phyloP scores from a whole-genome alignment of 2,797 vertebrate species.

The Anniella stebbinsi region DNA sequence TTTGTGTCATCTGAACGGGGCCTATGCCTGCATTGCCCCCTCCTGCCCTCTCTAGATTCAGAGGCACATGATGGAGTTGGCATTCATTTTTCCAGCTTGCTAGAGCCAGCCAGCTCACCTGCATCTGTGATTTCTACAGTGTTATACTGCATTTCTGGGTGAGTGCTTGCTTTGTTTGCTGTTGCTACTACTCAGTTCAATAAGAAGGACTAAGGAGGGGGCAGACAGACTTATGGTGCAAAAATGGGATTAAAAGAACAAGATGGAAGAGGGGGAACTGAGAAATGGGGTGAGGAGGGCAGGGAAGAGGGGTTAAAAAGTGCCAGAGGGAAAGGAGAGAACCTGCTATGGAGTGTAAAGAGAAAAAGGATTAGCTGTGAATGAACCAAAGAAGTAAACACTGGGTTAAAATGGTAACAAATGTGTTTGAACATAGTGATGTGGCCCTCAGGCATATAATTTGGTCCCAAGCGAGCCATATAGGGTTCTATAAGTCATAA shows the following conservation, averaged over 20 bases:
- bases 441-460: not conserved
- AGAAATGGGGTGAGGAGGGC: too few species aligned
- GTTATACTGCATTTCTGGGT: not conserved
- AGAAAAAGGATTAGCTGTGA: not conserved
- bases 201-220: not conserved
- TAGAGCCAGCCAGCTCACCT: not conserved
- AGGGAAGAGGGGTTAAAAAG: not conserved
- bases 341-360: not conserved
- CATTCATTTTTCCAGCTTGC: not conserved
- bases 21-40: not conserved
- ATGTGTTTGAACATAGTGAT: not conserved
- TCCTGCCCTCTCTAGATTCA: not conserved
- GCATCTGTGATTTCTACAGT: not conserved
- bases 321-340: not conserved
- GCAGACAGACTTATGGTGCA: not conserved
- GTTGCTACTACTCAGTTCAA: not conserved
- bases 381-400: not conserved
- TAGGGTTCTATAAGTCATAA: too few species aligned
- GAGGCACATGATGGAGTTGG: not conserved
- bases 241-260: not conserved
- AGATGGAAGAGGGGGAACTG: too few species aligned
- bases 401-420: not conserved
- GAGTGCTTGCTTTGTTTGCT: not conserved
- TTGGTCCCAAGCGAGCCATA: too few species aligned
- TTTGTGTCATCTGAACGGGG: too few species aligned